Base-by-base conservation (phyloP, 2,113 vertebrate species). In the Etia nguti region DNA sequence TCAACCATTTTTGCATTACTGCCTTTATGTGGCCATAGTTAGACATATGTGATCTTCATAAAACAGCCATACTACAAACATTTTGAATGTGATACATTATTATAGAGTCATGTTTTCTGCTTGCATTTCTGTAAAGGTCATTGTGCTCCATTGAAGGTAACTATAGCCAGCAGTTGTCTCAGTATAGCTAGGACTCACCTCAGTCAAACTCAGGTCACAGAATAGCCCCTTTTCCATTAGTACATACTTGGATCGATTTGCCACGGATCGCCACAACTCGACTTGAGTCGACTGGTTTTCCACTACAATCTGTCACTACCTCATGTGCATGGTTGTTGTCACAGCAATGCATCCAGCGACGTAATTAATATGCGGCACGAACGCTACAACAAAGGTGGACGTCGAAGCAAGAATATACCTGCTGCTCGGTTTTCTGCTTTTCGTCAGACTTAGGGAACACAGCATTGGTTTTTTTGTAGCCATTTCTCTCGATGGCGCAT, bases 271-370 rank as follows among this genome's bases (percentile, higher is more conserved):
- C 59, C 16, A 62, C 29, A 2, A 12, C 59, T 62, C 10, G 0
- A 36, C 59, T 62, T 62, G 59, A 31, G n/a, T 31, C 31, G 20
- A 12, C 59, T 62, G 6, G 59, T 36, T 36, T 62, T 62, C 18
- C 59, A 36, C 18, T 36, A 36, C 10, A 36, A 62, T 36, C 59
- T 1, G 31, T 10, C 10, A 36, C 16, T 12, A 62, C 18, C 1
- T 62, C 36, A 62, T 10, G 0, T 34, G 57, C 29, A 34, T 60
- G 29, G 57, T 34, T 60, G 29, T 60, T 16, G 34, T 62, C 59
- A 62, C 36, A 62, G 29, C 2, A 0, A 62, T 0, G 29, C 31
- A 62, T 36, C 29, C 59, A 3, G 0, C 16, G 20, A 36, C 26
- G 34, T 62, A 31, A 62, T 62, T 36, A 20, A 62, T 11, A n/a